These are phyloP conservation scores for Margarornis squamiger DNA, from an alignment of 2,797 vertebrate species.

Conservation along the genomic window DNA sequence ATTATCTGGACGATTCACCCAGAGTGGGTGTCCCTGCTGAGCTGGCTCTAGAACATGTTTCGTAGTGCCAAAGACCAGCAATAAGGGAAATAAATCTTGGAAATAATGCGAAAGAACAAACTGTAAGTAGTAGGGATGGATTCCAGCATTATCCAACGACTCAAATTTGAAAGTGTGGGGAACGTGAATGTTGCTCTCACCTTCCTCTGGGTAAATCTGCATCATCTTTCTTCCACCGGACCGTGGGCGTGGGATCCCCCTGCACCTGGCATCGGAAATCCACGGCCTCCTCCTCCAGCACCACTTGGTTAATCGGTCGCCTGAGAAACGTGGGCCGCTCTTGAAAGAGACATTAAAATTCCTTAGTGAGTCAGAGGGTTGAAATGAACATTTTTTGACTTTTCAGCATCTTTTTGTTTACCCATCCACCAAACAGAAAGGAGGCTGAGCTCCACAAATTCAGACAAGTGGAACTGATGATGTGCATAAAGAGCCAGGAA, in stretches of 20 bases:
- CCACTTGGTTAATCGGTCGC: slow-evolving; percentile 96
- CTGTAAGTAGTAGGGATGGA: neutral
- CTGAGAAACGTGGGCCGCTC: slow-evolving; percentile 95
- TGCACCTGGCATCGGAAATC: slow-evolving; percentile 98
- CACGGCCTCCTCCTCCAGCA: slow-evolving; percentile 92
- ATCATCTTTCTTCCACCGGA: slow-evolving; percentile 98
- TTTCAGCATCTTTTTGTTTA: slow-evolving; percentile 17
- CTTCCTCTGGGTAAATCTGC: slow-evolving; percentile 91
- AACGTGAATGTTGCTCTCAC: slow-evolving; percentile 71
- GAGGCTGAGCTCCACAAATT: slow-evolving; percentile 28
- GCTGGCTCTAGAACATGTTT: neutral
- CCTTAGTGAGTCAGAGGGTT: neutral
- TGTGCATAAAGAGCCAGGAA: neutral
- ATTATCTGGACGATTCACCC: neutral
- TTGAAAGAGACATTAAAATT: slow-evolving; percentile 72
- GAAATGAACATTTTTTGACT: neutral
- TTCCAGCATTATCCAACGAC: neutral
- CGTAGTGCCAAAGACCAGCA: neutral
- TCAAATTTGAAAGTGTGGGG: neutral
- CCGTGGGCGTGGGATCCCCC: slow-evolving; percentile 93
- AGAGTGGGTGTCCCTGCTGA: neutral
- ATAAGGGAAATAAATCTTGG: neutral
- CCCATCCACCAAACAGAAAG: neutral
- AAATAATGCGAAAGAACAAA: neutral
- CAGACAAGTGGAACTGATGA: slow-evolving; percentile 25